A percentile compares a stretch with the other conserved stretches of the same genome.
Conservation (phyloP, 1,140 invertebrate genomes). For the Drosophila nigrodunni region DNA sequence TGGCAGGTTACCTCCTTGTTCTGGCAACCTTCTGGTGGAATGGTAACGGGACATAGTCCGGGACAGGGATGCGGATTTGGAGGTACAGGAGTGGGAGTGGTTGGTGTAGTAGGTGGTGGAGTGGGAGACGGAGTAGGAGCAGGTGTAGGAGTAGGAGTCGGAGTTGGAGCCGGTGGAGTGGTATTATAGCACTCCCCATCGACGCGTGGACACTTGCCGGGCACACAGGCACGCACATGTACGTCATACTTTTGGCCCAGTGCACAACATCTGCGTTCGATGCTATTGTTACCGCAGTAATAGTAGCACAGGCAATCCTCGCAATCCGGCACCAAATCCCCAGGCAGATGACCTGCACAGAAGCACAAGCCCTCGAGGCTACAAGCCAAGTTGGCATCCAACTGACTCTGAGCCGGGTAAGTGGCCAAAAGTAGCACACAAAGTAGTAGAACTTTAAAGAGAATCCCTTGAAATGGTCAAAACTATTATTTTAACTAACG, state of each 20-base stretch:
- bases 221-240: conserved; percentile 14
- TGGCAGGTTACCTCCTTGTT: conserved; percentile 34
- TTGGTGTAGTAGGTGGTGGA: background rate
- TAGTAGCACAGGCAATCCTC: conserved; percentile 54
- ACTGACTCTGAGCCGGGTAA: background rate
- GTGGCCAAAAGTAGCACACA: conserved; percentile 19
- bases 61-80: background rate
- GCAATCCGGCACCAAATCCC: conserved; percentile 45
- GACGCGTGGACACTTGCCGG: conserved; percentile 46
- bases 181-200: conserved; percentile 9
- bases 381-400: background rate
- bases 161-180: background rate
- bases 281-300: conserved; percentile 27
- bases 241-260: conserved; percentile 30
- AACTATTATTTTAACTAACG: background rate
- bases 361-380: conserved; percentile 24
- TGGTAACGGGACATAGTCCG: background rate
- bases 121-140: background rate
- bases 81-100: background rate
- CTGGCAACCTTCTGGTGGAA: background rate
- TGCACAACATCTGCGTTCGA: conserved; percentile 17
- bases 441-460: conserved; percentile 13
- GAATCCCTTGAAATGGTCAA: background rate
- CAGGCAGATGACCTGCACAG: conserved; percentile 40
- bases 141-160: background rate